These are phyloP conservation scores for Zygaena filipendulae DNA, from an alignment of 2,888 invertebrate genomes.

Conservation along the genomic window DNA sequence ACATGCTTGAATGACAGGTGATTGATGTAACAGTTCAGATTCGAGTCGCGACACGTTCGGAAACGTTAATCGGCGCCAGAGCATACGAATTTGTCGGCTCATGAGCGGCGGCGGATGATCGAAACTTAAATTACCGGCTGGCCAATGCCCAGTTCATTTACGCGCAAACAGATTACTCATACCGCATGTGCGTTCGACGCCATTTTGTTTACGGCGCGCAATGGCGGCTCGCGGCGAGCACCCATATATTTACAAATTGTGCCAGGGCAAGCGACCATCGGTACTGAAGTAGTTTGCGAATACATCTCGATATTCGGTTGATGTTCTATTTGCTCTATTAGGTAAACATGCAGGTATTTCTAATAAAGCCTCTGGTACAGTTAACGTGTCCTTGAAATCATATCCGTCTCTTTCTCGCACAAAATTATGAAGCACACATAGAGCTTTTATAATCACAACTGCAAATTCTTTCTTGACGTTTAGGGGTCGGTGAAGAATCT, in stretches of 20 bases:
- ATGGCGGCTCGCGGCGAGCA: conserved; percentile 9
- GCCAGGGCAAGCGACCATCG: conserved; percentile 14
- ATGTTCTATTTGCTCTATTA: conserved; percentile 8
- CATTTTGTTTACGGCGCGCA: conserved; percentile 6
- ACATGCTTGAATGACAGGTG: too few species aligned
- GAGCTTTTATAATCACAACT: conserved; percentile 7
- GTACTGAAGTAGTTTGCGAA: too few species aligned
- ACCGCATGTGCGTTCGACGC: conserved; percentile 1
- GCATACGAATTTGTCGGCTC: too few species aligned
- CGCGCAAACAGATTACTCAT: too few species aligned
- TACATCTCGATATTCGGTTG: conserved; percentile 9
- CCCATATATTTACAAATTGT: conserved; percentile 15
- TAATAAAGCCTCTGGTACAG: conserved; percentile 2
- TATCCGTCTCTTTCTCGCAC: conserved; percentile 10
- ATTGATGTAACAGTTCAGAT: too few species aligned
- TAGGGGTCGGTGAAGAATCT: conserved; percentile 9
- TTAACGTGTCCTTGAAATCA: conserved; percentile 6
- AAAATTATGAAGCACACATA: conserved; percentile 9
- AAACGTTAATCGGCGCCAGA: too few species aligned
- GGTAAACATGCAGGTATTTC: conserved; percentile 2
- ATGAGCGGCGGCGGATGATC: too few species aligned
- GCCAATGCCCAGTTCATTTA: too few species aligned
- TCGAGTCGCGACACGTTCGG: too few species aligned
- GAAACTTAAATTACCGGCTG: too few species aligned
- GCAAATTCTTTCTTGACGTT: conserved; percentile 3